Evolutionary conservation across 2,888 invertebrate genomes (phyloP).

Genomic region (Chromoteleia sp.): DNA sequence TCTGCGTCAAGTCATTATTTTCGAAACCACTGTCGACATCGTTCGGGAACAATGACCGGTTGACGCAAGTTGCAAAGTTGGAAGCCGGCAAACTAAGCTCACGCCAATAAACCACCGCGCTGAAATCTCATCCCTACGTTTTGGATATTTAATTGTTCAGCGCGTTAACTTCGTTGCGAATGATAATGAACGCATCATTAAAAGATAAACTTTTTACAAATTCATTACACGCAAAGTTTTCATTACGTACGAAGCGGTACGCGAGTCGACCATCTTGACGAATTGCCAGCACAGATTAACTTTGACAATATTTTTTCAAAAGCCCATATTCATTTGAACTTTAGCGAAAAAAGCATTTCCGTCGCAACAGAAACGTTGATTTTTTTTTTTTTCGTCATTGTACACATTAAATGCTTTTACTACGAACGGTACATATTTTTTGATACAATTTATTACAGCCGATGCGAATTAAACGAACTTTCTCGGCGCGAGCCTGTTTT

Average conservation of each 20-base stretch:
- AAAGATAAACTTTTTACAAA: not conserved
- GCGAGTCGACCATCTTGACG: no score
- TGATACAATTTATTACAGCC: conserved; percentile 3
- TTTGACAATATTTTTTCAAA: no score
- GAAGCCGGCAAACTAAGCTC: conserved; percentile 33
- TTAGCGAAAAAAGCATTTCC: no score
- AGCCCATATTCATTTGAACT: no score
- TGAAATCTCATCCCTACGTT: conserved; percentile 40
- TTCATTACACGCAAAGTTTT: no score
- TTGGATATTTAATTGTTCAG: conserved; percentile 38
- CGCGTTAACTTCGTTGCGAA: conserved; percentile 9
- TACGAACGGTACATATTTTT: conserved; percentile 5
- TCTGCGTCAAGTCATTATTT: conserved; percentile 34
- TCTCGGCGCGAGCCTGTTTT: not conserved
- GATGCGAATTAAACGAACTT: not conserved
- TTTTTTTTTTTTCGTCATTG: not conserved
- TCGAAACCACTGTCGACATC: conserved; percentile 35
- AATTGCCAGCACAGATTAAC: no score
- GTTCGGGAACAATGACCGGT: conserved; percentile 54
- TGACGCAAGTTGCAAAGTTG: conserved; percentile 53
- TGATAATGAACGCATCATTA: not conserved
- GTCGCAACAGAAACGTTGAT: no score
- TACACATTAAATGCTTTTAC: conserved; percentile 3
- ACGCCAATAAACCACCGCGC: conserved; percentile 49
- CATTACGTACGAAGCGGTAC: no score